Percentiles rank a stretch among this genome's conserved stretches.
These are phyloP conservation scores for Acrobeloides nanus DNA, from an alignment of 2,888 invertebrate genomes.

Conservation along the genomic window DNA sequence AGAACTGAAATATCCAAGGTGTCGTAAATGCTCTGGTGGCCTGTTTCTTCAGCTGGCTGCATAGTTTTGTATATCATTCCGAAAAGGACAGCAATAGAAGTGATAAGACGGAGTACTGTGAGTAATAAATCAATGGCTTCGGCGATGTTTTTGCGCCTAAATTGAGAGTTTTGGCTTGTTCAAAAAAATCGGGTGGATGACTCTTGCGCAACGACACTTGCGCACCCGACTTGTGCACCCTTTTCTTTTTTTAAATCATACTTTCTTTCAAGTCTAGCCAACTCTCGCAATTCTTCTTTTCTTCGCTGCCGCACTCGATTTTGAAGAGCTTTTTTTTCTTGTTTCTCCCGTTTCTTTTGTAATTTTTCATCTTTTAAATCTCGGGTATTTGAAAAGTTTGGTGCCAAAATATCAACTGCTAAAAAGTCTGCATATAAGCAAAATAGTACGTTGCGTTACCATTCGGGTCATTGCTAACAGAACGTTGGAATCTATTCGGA, in stretches of 20 bases:
- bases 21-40: too few relatives aligned
- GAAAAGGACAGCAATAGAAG: slow-evolving; percentile 47
- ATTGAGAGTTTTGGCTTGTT: background rate
- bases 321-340: slow-evolving; percentile 17
- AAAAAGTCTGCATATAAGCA: background rate
- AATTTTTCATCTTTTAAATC: slow-evolving; percentile 1
- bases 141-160: slow-evolving; percentile 39
- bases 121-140: slow-evolving; percentile 48
- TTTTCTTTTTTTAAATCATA: slow-evolving; percentile 10
- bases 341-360: slow-evolving; percentile 18
- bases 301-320: slow-evolving; percentile 28
- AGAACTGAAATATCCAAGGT: too few relatives aligned
- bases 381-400: background rate
- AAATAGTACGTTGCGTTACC: too few relatives aligned
- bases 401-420: background rate
- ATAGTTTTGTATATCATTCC: slow-evolving; percentile 49
- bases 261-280: slow-evolving; percentile 39
- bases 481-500: too few relatives aligned
- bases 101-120: slow-evolving; percentile 41
- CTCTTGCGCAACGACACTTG: slow-evolving; percentile 3
- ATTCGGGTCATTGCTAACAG: too few relatives aligned
- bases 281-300: slow-evolving; percentile 35
- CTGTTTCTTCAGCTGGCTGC: too few relatives aligned
- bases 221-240: slow-evolving; percentile 1
- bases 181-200: slow-evolving; percentile 5